phyloP scores from a whole-genome alignment of 2,113 vertebrate species.

The Oncorhynchus keta region DNA sequence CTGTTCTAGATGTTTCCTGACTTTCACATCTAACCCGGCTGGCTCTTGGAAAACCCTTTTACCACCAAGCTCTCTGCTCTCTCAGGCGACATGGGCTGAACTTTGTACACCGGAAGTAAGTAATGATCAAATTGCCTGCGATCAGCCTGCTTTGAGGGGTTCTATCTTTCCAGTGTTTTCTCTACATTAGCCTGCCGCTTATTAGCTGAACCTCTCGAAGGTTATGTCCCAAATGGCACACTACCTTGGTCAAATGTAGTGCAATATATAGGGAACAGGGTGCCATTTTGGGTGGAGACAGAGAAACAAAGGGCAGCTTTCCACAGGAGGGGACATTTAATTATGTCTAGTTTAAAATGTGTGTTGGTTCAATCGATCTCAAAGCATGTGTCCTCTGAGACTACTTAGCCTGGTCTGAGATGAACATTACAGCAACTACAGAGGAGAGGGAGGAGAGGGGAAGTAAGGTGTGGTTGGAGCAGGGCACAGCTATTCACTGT shows the following conservation, averaged over 20 bases:
- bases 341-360: conserved; percentile 55
- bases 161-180: conserved; percentile 61
- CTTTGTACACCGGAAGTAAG: conserved; percentile 60
- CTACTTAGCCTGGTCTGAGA: too few relatives aligned
- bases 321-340: conserved; percentile 59
- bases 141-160: conserved; percentile 40
- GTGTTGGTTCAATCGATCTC: conserved; percentile 53
- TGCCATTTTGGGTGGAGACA: too few relatives aligned
- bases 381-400: conserved; percentile 37
- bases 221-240: background rate
- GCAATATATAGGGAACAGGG: too few relatives aligned
- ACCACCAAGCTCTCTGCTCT: conserved; percentile 49
- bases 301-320: conserved; percentile 44
- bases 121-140: conserved; percentile 62
- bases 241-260: too few relatives aligned
- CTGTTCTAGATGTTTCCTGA: conserved; percentile 49
- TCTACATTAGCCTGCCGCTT: conserved; percentile 59
- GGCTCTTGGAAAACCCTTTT: conserved; percentile 57
- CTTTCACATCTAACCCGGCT: conserved; percentile 64
- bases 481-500: too few relatives aligned
- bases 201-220: conserved; percentile 57
- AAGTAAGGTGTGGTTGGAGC: background rate
- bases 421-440: too few relatives aligned
- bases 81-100: conserved; percentile 58
- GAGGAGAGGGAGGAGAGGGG: background rate